Conservation (phyloP, 2,113 vertebrate genomes). For the Pavo muticus region DNA sequence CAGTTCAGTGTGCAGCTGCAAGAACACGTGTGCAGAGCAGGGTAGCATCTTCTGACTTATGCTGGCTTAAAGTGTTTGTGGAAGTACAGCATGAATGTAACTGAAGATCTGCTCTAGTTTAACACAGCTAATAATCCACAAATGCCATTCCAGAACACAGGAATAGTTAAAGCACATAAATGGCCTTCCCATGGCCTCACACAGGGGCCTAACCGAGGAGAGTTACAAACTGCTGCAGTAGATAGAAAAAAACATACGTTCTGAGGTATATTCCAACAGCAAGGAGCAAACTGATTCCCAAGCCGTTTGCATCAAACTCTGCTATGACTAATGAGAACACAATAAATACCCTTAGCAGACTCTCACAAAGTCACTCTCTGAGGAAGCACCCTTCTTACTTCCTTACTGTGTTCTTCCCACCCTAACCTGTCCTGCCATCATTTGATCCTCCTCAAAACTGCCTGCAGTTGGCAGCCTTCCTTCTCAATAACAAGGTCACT, state of each 20-base stretch:
- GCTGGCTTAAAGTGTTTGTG: conserved; percentile 50
- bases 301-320: neutral
- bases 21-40: conserved; percentile 61
- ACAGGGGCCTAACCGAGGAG: neutral
- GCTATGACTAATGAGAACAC: neutral
- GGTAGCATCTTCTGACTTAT: conserved; percentile 54
- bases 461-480: neutral
- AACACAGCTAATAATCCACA: conserved; percentile 51
- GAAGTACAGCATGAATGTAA: conserved; percentile 50
- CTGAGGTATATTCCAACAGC: neutral
- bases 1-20: conserved; percentile 52
- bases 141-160: conserved; percentile 63
- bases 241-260: neutral
- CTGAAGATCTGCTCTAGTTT: conserved; percentile 43
- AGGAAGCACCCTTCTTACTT: neutral
- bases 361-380: neutral
- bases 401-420: neutral
- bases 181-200: conserved; percentile 12
- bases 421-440: neutral
- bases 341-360: neutral
- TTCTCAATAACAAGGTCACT: neutral
- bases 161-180: conserved; percentile 55
- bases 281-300: neutral
- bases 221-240: neutral
- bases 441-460: neutral